Evolutionary conservation across 64 coral and sea anemone species (phyloP).

Genomic region (Hydrozoanthus tunicans): DNA sequence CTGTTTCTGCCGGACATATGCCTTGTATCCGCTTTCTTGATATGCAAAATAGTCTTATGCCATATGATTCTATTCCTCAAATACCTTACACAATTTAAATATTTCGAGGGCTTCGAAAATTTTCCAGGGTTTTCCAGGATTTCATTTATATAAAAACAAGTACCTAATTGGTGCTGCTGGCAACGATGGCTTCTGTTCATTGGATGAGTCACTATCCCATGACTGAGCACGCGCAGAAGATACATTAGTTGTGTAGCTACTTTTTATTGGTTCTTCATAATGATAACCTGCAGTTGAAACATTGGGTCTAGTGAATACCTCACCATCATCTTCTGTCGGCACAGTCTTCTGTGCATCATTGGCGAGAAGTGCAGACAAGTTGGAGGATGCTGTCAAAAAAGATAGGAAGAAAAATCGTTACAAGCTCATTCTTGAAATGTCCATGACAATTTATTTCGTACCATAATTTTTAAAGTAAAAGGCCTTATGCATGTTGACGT

Average conservation of each 20-base stretch:
- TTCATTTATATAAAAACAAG: neutral
- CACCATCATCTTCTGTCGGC: constrained; percentile 54
- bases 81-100: no score
- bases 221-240: constrained; percentile 28
- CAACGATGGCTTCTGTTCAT: constrained; percentile 17
- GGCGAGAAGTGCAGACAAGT: constrained; percentile 79
- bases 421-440: neutral
- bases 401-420: no score
- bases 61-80: no score
- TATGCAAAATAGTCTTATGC: no score
- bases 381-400: constrained; percentile 75
- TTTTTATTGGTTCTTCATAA: constrained; percentile 44
- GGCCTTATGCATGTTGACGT: no score
- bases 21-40: no score
- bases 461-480: no score
- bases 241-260: constrained; percentile 1
- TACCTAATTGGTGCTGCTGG: constrained; percentile 6
- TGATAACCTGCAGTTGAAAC: constrained; percentile 3
- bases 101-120: no score
- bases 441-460: neutral
- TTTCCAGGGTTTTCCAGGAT: neutral
- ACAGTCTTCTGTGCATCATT: constrained; percentile 66
- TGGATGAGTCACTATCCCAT: constrained; percentile 26
- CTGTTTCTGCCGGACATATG: no score
- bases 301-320: constrained; percentile 55